A percentile compares a stretch with the other conserved stretches of the same genome.
Evolutionary conservation across 2,888 invertebrate species (phyloP).

Genomic region (Heterodera filipjevi): DNA sequence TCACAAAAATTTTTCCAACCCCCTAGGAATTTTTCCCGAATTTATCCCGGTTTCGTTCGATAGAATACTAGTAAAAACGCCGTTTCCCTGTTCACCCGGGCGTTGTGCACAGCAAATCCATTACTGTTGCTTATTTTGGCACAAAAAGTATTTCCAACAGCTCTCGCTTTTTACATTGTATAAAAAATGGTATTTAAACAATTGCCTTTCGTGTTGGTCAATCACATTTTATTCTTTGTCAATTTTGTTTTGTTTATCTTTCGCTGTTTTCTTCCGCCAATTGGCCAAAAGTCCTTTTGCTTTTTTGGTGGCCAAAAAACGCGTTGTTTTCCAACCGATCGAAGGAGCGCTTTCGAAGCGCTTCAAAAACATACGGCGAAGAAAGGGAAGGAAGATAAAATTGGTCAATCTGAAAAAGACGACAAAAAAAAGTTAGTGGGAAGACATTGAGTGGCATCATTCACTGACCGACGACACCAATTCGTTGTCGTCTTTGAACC

Average conservation of each 20-base stretch:
- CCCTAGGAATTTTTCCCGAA: too few relatives aligned
- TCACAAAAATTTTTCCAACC: too few relatives aligned
- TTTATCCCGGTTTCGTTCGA: too few relatives aligned
- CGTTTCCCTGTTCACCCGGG: too few relatives aligned
- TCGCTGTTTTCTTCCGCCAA: not conserved
- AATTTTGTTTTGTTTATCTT: not conserved
- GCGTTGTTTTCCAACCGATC: slow-evolving; percentile 44
- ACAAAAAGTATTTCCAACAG: too few relatives aligned
- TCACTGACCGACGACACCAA: slow-evolving; percentile 10
- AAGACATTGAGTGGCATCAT: not conserved
- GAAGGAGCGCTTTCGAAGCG: slow-evolving; percentile 41
- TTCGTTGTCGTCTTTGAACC: slow-evolving; percentile 41
- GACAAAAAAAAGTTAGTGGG: too few relatives aligned
- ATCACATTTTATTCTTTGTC: not conserved
- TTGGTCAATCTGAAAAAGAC: slow-evolving; percentile 8
- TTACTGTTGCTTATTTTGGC: too few relatives aligned
- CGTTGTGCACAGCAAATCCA: too few relatives aligned
- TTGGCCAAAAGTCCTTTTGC: slow-evolving; percentile 31
- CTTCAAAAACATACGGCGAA: not conserved
- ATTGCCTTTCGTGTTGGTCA: not conserved
- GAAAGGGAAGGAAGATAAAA: slow-evolving; percentile 1
- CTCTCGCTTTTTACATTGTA: too few relatives aligned
- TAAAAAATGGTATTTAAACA: too few relatives aligned
- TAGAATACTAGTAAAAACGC: too few relatives aligned
- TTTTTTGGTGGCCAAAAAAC: slow-evolving; percentile 43